Evolutionary conservation across 2,797 vertebrate genomes (phyloP).

Genomic region (Chelmon rostratus): DNA sequence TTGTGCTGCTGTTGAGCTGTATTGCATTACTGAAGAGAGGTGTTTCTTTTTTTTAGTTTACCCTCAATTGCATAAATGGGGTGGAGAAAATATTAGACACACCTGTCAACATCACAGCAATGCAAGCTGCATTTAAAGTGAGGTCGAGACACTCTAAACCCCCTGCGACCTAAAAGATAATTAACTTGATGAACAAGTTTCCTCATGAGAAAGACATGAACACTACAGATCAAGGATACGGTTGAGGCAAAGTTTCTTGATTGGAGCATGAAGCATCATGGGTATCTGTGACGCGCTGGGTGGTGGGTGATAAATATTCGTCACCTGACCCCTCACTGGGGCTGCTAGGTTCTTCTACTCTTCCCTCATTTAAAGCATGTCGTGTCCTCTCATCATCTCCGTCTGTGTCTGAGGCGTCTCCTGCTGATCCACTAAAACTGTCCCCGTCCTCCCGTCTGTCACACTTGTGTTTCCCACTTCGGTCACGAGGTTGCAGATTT

Average conservation of each 20-base stretch:
- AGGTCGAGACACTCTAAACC: neutral
- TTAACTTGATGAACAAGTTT: neutral
- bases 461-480: neutral
- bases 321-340: slow-evolving; percentile 15
- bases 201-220: too few relatives aligned
- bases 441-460: slow-evolving; percentile 25
- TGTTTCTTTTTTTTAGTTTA: neutral
- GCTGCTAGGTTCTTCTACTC: slow-evolving; percentile 9
- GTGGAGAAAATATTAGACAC: neutral
- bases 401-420: slow-evolving; percentile 50
- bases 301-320: slow-evolving; percentile 9
- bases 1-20: too few relatives aligned
- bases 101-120: neutral
- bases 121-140: neutral
- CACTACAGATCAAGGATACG: slow-evolving; percentile 85
- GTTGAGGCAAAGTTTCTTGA: slow-evolving; percentile 43
- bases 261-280: slow-evolving; percentile 22
- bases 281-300: neutral
- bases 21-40: neutral
- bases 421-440: slow-evolving; percentile 46
- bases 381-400: slow-evolving; percentile 29
- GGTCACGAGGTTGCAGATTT: slow-evolving; percentile 9
- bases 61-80: neutral
- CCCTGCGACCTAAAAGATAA: too few relatives aligned
- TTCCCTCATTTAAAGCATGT: slow-evolving; percentile 9